phyloP scores from a whole-genome alignment of 2,113 vertebrate species.

The Chrysemys picta region DNA sequence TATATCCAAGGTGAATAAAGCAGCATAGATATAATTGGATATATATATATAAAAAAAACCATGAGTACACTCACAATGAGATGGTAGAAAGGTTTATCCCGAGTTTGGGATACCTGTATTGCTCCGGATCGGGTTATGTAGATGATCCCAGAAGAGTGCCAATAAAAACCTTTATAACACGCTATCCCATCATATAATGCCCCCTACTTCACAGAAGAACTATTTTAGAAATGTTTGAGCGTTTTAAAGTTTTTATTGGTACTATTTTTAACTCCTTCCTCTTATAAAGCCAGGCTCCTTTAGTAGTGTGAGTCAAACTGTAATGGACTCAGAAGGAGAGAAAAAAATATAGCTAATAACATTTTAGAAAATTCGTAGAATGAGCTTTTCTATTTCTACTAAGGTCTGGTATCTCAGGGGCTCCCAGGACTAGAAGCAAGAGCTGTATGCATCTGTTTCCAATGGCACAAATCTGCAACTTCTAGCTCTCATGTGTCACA shows the following conservation, averaged over 20 bases:
- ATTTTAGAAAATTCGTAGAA: neutral
- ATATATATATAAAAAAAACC: neutral
- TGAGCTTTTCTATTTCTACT: neutral
- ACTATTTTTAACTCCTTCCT: constrained; percentile 32
- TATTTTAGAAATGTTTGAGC: neutral
- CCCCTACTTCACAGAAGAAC: constrained; percentile 15
- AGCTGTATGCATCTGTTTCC: neutral
- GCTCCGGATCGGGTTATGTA: neutral
- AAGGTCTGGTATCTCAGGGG: neutral
- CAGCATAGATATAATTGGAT: neutral
- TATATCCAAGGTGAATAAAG: neutral
- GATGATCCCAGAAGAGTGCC: neutral
- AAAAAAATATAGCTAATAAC: neutral
- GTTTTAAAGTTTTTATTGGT: constrained; percentile 46
- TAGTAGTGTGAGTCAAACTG: neutral
- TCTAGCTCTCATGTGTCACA: neutral
- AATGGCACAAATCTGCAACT: neutral
- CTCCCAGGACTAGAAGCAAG: neutral
- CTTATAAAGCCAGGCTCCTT: constrained; percentile 1
- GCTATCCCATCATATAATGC: neutral
- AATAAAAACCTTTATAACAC: constrained; percentile 18
- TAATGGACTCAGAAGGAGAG: neutral
- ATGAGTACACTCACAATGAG: neutral
- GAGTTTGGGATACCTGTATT: neutral
- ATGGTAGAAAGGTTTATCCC: neutral